Conservation (phyloP, 1,140 invertebrate species). For the Mycetomoellerius zeteki region DNA sequence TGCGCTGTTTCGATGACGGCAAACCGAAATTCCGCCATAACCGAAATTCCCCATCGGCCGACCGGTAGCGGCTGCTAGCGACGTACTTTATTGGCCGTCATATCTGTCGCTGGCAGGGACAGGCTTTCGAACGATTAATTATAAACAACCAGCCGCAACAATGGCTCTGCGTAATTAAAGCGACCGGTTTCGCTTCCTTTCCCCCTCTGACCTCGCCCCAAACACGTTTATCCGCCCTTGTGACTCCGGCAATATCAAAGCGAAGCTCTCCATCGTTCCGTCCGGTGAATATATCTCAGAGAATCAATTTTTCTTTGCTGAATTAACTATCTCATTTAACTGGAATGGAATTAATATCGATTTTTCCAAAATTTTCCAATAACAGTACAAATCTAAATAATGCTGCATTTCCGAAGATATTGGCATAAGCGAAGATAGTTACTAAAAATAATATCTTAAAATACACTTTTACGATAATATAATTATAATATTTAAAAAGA, state of each 20-base stretch:
- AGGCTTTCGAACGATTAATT: constrained; percentile 84
- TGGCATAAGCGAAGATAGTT: no score
- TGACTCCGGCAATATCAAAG: constrained; percentile 70
- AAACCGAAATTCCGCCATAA: constrained; percentile 77
- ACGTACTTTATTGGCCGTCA: constrained; percentile 86
- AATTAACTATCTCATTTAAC: constrained; percentile 40
- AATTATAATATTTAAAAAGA: background rate
- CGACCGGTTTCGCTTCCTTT: constrained; percentile 73
- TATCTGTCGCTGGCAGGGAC: constrained; percentile 84
- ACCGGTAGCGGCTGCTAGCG: constrained; percentile 79
- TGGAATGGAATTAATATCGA: background rate
- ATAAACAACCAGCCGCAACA: constrained; percentile 85
- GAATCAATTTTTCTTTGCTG: constrained; percentile 30
- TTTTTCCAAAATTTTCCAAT: background rate
- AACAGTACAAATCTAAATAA: background rate
- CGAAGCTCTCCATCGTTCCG: constrained; percentile 48
- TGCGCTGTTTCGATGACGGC: constrained; percentile 68
- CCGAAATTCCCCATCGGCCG: constrained; percentile 78
- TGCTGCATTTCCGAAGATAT: background rate
- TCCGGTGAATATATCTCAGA: constrained; percentile 28
- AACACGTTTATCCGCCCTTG: constrained; percentile 19
- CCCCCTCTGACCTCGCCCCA: constrained; percentile 47
- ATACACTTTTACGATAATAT: background rate
- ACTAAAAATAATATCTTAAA: background rate
- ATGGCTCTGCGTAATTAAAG: constrained; percentile 83